phyloP scores from a whole-genome alignment of 2,888 invertebrate genomes.

The Achlya flavicornis region DNA sequence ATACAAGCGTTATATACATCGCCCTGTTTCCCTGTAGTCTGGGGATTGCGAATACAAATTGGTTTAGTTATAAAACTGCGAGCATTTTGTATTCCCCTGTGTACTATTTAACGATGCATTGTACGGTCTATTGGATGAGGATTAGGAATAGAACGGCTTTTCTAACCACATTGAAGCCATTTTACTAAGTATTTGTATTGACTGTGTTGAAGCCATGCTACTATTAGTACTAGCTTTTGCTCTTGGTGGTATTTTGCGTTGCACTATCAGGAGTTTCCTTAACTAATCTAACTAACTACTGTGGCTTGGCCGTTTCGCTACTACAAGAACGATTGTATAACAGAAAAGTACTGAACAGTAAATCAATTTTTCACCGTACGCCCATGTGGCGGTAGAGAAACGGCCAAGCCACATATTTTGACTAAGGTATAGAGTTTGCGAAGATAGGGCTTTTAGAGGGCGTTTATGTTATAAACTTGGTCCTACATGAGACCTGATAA shows the following conservation, averaged over 20 bases:
- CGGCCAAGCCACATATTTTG: too few relatives aligned
- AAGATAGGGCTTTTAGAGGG: too few relatives aligned
- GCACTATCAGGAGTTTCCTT: too few relatives aligned
- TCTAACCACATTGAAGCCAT: background rate
- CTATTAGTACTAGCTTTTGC: background rate
- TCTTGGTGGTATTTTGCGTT: background rate
- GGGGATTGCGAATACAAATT: conserved; percentile 73
- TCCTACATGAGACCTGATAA: too few relatives aligned
- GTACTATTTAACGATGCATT: conserved; percentile 39
- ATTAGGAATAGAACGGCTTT: conserved; percentile 15
- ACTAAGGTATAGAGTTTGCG: too few relatives aligned
- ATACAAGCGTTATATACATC: conserved; percentile 6
- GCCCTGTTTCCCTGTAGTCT: conserved; percentile 28
- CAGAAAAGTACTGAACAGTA: too few relatives aligned
- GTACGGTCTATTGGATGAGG: conserved; percentile 35
- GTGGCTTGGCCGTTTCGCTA: too few relatives aligned
- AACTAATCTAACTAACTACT: too few relatives aligned
- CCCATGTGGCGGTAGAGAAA: too few relatives aligned
- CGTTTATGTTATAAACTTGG: too few relatives aligned
- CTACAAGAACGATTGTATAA: too few relatives aligned
- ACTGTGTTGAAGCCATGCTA: background rate
- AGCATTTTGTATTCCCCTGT: conserved; percentile 51
- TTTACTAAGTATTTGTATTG: background rate
- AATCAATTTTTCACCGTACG: too few relatives aligned
- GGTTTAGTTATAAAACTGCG: conserved; percentile 74